Base-by-base conservation (phyloP, 2,797 vertebrate species). In the Percopsis omiscomaycus region DNA sequence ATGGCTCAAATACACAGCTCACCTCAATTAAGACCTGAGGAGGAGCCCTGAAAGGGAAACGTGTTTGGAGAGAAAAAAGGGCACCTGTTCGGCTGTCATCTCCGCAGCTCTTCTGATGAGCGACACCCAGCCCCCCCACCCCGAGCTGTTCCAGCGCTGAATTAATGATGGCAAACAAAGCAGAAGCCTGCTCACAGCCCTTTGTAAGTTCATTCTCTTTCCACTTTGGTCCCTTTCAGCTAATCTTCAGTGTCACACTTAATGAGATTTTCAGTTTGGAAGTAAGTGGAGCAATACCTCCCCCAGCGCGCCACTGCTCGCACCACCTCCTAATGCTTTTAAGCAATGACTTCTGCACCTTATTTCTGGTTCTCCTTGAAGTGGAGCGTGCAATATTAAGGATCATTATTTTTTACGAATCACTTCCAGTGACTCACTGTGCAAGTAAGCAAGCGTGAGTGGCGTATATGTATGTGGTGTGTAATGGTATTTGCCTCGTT, bases 191-290 rank as follows among this genome's bases (percentile, higher is more conserved):
- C 77, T 87, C 75, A 54, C 75, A 81, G 84, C 86, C 89, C 84
- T 75, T 88, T 85, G 86, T 84, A 81, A 81, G 78, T 86, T 86
- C 83, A 81, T 86, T 89, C 80, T 87, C 80, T 86, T 68, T 79
- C 84, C 82, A 85, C 83, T 87, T 86, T 85, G 79, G 84, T 86
- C 85, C 80, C 86, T 86, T 83, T 87, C 82, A 89, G 88, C 89
- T 92, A 91, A 93, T 92, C 91, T 90, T 84, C 89, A 88, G 78
- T 86, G 91, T 92, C 91, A 92, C 90, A 85, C 90, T 91, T 93
- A 92, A 93, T 91, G 90, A 92, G 91, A 92, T 92, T 92, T 92
- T 78, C 80, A 83, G 77, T 85, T 86, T 84, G 84, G 87, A 91
- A 90, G 88, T 87, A 91, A 91, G 85, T 87, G 86, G 84, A 89